These are phyloP conservation scores for Drosophila histrio DNA, from an alignment of 2,888 invertebrate genomes.

Conservation along the genomic window DNA sequence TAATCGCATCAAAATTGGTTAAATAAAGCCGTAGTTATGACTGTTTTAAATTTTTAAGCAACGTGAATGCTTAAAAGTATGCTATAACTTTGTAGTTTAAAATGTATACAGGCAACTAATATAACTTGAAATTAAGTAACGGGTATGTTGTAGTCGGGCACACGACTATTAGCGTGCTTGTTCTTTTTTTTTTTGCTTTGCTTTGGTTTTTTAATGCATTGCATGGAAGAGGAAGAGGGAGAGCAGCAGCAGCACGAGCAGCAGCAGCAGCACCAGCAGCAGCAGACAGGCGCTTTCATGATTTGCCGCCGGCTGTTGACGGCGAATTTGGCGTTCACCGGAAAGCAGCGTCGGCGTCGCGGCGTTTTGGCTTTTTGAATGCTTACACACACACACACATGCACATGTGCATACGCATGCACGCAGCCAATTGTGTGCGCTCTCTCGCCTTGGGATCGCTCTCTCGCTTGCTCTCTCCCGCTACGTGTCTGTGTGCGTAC, in stretches of 20 bases:
- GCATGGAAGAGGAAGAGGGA: neutral
- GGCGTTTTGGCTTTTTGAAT: slow-evolving; percentile 58
- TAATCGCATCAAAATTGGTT: too few species aligned
- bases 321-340: slow-evolving; percentile 64
- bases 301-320: slow-evolving; percentile 71
- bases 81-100: too few species aligned
- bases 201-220: slow-evolving; percentile 37
- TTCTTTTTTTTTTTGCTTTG: slow-evolving; percentile 11
- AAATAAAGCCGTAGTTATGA: too few species aligned
- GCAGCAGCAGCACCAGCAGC: slow-evolving; percentile 10
- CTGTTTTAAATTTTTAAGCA: too few species aligned
- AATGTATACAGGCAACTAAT: too few species aligned
- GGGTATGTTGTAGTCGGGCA: neutral
- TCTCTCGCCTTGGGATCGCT: neutral
- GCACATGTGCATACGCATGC: neutral
- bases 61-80: too few species aligned
- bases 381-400: slow-evolving; percentile 21
- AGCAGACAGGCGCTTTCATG: slow-evolving; percentile 65
- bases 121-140: too few species aligned
- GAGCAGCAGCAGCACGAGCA: slow-evolving; percentile 10
- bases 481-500: slow-evolving; percentile 4
- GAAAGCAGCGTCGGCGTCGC: slow-evolving; percentile 61
- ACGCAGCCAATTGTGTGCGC: slow-evolving; percentile 22
- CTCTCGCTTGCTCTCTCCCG: neutral
- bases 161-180: neutral